These are phyloP conservation scores for Brenthis hecate DNA, from an alignment of 2,888 invertebrate genomes.

Conservation along the genomic window DNA sequence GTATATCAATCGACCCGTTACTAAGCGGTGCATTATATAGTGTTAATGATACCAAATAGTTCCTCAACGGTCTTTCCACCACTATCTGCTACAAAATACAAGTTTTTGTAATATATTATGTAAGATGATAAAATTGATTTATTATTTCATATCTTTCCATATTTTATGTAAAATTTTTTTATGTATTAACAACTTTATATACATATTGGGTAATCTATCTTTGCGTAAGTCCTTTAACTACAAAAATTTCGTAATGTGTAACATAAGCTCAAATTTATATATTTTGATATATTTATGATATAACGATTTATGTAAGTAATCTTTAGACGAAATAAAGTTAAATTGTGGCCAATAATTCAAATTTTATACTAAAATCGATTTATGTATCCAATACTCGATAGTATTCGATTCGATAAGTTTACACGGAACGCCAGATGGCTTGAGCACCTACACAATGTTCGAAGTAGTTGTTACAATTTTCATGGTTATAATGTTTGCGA, in stretches of 20 bases:
- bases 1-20: conserved; percentile 28
- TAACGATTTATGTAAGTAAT: no score
- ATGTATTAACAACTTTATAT: no score
- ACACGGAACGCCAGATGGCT: conserved; percentile 62
- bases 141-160: no score
- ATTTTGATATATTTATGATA: no score
- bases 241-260: no score
- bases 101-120: conserved; percentile 1
- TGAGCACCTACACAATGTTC: conserved; percentile 67
- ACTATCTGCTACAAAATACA: not conserved
- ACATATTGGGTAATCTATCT: no score
- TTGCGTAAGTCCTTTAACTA: no score
- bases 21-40: conserved; percentile 22
- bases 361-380: conserved; percentile 14
- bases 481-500: no score
- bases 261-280: no score
- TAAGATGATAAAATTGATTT: not conserved
- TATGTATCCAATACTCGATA: conserved; percentile 6
- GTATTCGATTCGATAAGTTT: conserved; percentile 23
- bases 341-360: not conserved
- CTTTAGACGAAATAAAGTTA: no score
- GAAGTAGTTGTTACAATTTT: not conserved
- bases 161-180: no score
- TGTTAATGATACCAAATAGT: conserved; percentile 19
- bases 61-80: not conserved